Percentiles rank a stretch among this genome's conserved stretches.
phyloP scores from a whole-genome alignment of 2,113 vertebrate genomes.

The Falco punctatus region DNA sequence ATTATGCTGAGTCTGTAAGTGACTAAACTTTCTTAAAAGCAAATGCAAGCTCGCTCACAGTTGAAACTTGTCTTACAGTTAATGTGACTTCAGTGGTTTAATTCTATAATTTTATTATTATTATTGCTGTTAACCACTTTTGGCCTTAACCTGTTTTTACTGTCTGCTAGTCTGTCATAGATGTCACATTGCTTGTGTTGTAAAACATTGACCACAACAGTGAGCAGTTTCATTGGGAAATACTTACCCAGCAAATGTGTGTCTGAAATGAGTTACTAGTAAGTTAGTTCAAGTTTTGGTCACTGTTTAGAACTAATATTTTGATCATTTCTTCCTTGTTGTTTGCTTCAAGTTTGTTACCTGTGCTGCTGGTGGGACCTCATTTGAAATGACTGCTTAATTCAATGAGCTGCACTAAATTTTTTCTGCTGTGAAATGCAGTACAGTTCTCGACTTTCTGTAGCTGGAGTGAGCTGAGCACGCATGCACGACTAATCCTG shows the following conservation, averaged over 20 bases:
- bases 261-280: neutral
- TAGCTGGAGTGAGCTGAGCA: neutral
- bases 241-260: neutral
- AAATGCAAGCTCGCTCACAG: rapidly evolving
- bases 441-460: neutral
- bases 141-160: neutral
- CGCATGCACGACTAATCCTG: rapidly evolving
- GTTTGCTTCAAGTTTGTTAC: neutral
- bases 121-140: neutral
- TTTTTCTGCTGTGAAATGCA: neutral
- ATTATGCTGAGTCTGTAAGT: neutral
- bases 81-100: neutral
- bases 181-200: neutral
- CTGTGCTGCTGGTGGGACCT: too few species aligned
- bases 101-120: neutral
- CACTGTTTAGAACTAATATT: neutral
- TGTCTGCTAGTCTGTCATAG: neutral
- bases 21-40: neutral
- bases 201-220: neutral
- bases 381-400: neutral
- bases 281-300: neutral
- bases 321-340: neutral
- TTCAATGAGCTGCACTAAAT: rapidly evolving
- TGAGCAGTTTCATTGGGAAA: neutral
- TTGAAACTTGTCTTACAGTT: neutral